Base-by-base conservation (phyloP, 2,797 vertebrate species). In the Ambastaia sidthimunki region DNA sequence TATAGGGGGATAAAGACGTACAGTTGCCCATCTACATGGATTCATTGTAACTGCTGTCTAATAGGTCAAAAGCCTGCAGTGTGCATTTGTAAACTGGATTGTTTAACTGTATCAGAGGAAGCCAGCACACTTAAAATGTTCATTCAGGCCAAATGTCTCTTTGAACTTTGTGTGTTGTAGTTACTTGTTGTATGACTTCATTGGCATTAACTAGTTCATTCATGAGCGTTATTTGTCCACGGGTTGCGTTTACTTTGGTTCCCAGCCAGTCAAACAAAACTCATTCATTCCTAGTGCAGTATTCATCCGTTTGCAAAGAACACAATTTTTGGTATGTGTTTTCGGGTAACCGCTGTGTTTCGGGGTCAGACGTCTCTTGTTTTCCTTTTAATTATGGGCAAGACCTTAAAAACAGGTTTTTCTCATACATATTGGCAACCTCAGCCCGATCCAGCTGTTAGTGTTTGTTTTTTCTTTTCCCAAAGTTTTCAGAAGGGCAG, bases 131-230 rank as follows among this genome's bases (percentile, higher is more conserved):
- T 62, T 62, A 15, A 28, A 5, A 4, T 25, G 34, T 65, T 55
- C 19, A 67, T 73, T 80, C 78, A 57, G 47, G 48, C 65, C 37
- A 31, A 47, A 44, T 44, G 41, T 72, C 31, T 48, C 48, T 80
- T 73, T 80, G 50, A 66, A 80, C 69, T 65, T 44, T 79, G 59
- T 79, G 18, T 50, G 31, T 57, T 13, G 4, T 41, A 28, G 57
- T 55, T 72, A 31, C 54, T 80, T 73, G 44, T 73, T 44, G 60
- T 57, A 31, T 67, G 60, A n/a, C 23, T 13, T 23, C 60, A 47
- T 37, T 80, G 78, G 78, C 70, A 80, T 80, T 80, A 72, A 65
- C 50, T 41, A 12, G 50, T 73, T 73, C 78, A 80, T 80, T 80
- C 78, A 80, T 80, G 48, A 65, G 47, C 19, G 31, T 18, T 60